A percentile compares a stretch with the other conserved stretches of the same genome.
Conservation (phyloP, 2,113 vertebrate species). For the Notarius lentiginosus region DNA sequence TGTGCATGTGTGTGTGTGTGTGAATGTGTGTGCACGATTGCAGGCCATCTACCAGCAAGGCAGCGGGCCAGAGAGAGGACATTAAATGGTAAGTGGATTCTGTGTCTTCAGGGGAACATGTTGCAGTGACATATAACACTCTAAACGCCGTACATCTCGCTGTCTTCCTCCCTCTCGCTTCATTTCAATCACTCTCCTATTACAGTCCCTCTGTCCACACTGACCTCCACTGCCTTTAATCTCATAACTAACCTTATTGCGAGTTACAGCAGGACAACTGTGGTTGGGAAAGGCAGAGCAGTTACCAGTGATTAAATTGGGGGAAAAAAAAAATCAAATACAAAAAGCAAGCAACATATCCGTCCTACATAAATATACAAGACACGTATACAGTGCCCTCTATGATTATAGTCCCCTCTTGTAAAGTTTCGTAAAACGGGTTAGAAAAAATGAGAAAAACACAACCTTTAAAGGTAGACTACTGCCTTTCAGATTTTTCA, state of each 20-base stretch:
- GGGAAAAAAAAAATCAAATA: neutral
- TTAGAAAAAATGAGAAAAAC: too few species aligned
- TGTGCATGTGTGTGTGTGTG: slow-evolving; percentile 11
- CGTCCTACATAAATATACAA: neutral
- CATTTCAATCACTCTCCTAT: slow-evolving; percentile 48
- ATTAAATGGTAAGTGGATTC: slow-evolving; percentile 55
- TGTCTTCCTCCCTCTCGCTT: slow-evolving; percentile 24
- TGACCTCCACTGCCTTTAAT: slow-evolving; percentile 36
- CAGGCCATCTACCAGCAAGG: slow-evolving; percentile 10
- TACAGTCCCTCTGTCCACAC: slow-evolving; percentile 31
- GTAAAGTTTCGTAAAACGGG: too few species aligned
- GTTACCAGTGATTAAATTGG: neutral
- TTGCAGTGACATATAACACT: slow-evolving; percentile 48
- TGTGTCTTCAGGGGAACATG: slow-evolving; percentile 44
- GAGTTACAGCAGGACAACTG: slow-evolving; percentile 8
- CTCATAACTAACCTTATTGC: slow-evolving; percentile 15
- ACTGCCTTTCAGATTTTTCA: too few species aligned
- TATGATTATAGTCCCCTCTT: too few species aligned
- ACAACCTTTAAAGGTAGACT: too few species aligned
- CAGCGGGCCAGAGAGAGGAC: slow-evolving; percentile 30
- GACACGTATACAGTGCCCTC: too few species aligned
- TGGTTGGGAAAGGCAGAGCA: neutral
- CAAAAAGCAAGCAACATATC: neutral
- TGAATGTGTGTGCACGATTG: slow-evolving; percentile 28
- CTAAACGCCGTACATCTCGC: slow-evolving; percentile 39